These are phyloP conservation scores for Bedellia somnulentella DNA, from an alignment of 2,888 invertebrate species.

Conservation along the genomic window DNA sequence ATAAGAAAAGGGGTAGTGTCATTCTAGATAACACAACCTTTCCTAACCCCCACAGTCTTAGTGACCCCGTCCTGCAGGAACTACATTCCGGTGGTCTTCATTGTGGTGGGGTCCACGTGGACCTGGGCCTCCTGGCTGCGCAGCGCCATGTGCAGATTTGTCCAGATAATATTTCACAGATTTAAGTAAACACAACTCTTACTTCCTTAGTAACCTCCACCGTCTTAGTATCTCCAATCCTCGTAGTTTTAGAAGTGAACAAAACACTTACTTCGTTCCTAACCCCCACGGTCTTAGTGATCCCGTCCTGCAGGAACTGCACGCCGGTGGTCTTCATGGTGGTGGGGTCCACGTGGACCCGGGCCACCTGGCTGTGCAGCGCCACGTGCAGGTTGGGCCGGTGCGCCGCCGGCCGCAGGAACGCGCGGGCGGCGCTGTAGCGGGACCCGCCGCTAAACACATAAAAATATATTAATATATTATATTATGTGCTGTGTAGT, in stretches of 20 bases:
- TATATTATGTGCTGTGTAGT: no score
- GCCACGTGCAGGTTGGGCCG: constrained; percentile 60
- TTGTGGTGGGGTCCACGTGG: constrained; percentile 30
- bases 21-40: no score
- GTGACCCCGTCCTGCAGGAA: constrained; percentile 36
- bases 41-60: constrained; percentile 35
- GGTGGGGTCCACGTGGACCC: constrained; percentile 40
- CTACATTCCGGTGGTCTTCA: constrained; percentile 60
- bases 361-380: constrained; percentile 60
- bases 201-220: no score
- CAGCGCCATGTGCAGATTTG: no score
- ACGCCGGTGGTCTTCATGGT: constrained; percentile 57
- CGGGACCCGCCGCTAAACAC: constrained; percentile 53
- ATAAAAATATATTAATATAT: background rate
- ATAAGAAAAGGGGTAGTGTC: no score
- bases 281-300: constrained; percentile 30
- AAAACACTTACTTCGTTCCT: constrained; percentile 60
- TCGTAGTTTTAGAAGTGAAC: no score
- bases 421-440: constrained; percentile 62
- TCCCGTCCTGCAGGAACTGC: constrained; percentile 45
- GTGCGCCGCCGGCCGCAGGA: constrained; percentile 30
- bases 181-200: no score
- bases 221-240: no score
- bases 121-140: no score
- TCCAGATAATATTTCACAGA: no score